Evolutionary conservation across 2,113 vertebrate genomes (phyloP).

Genomic region (Zapus hudsonius): DNA sequence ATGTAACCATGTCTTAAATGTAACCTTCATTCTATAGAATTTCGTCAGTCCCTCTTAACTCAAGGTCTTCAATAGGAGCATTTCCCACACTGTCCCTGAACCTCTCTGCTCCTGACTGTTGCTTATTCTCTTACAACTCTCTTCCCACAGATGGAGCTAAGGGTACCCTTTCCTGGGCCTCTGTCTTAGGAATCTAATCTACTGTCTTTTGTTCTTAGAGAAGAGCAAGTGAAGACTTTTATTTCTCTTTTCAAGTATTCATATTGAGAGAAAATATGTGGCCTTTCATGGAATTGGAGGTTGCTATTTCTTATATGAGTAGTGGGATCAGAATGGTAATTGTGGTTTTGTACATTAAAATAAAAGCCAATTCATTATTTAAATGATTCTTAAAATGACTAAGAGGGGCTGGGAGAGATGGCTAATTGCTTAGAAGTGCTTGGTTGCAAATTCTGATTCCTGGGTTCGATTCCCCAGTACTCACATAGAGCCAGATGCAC

Average conservation of each 20-base stretch:
- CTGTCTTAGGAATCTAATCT: neutral
- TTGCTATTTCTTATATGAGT: neutral
- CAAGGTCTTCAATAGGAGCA: neutral
- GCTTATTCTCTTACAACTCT: neutral
- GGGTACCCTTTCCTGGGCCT: neutral
- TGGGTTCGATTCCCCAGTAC: too few species aligned
- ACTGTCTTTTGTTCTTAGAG: neutral
- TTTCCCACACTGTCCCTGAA: neutral
- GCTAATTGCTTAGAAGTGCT: too few species aligned
- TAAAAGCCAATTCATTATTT: neutral
- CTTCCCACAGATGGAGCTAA: neutral
- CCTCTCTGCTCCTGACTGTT: neutral
- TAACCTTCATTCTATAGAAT: neutral
- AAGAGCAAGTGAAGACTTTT: neutral
- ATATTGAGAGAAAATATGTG: neutral
- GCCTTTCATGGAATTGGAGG: neutral
- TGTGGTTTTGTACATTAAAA: neutral
- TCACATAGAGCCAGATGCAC: too few species aligned
- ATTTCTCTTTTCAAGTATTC: neutral
- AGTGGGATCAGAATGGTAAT: neutral
- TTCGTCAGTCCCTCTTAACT: neutral
- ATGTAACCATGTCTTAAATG: neutral
- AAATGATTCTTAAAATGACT: neutral
- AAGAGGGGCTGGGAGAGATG: too few species aligned
- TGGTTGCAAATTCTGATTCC: too few species aligned